Conservation (phyloP, 2,797 vertebrate genomes). For the Sandelia bainsii region DNA sequence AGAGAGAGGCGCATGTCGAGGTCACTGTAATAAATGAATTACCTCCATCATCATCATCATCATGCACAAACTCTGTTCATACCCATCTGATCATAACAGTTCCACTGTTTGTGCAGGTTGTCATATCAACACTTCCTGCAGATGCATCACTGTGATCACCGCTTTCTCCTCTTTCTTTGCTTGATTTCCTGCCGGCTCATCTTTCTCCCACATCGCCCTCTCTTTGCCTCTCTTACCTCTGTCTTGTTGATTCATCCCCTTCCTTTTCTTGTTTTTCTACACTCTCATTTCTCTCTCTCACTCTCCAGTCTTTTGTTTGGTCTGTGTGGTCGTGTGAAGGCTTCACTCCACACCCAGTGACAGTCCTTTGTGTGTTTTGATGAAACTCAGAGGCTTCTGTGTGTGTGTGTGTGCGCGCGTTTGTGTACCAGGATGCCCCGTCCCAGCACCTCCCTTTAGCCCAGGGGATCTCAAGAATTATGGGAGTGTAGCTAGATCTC, state of each 20-base stretch:
- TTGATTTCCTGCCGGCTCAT: neutral
- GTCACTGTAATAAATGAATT: too few relatives aligned
- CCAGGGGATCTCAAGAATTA: constrained; percentile 51
- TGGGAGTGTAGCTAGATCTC: constrained; percentile 27
- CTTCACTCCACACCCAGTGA: constrained; percentile 56
- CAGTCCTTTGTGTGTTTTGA: constrained; percentile 58
- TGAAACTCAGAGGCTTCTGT: constrained; percentile 52
- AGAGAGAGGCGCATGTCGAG: too few relatives aligned
- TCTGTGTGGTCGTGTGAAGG: constrained; percentile 29
- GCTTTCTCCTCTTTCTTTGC: neutral
- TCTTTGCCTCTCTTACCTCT: too few relatives aligned
- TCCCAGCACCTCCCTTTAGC: constrained; percentile 52
- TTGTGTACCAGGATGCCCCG: constrained; percentile 17
- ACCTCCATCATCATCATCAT: too few relatives aligned
- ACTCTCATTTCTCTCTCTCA: neutral
- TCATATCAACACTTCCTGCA: neutral
- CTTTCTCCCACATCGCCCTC: neutral
- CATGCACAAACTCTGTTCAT: too few relatives aligned
- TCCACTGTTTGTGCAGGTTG: neutral
- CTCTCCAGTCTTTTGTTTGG: constrained; percentile 38
- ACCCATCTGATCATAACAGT: neutral
- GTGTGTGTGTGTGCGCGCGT: constrained; percentile 1
- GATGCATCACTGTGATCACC: neutral
- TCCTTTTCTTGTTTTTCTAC: neutral
- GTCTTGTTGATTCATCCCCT: neutral